Percentiles rank a stretch among this genome's conserved stretches.
Conservation (phyloP, 2,113 vertebrate species). For the Hippocampus mohnikei region DNA sequence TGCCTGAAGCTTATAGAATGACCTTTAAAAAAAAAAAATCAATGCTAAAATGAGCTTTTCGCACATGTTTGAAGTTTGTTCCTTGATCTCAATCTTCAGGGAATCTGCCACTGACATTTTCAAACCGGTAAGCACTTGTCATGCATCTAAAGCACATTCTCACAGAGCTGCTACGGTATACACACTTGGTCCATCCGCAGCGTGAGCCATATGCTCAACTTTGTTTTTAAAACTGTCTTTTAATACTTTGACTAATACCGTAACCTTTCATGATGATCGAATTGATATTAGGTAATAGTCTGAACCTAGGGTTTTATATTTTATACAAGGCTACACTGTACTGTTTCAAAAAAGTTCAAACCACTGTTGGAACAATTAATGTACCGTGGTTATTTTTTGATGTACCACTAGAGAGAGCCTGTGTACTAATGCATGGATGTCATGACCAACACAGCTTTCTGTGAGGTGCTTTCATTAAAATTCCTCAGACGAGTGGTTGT, state of each 20-base stretch:
- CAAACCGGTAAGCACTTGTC: slow-evolving; percentile 18
- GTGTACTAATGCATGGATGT: background rate
- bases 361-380: too few relatives aligned
- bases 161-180: background rate
- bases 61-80: slow-evolving; percentile 53
- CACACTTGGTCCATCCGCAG: background rate
- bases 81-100: slow-evolving; percentile 45
- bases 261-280: too few relatives aligned
- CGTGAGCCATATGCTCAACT: background rate
- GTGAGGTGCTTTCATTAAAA: slow-evolving; percentile 33
- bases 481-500: background rate
- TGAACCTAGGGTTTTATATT: too few relatives aligned
- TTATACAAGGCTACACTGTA: too few relatives aligned
- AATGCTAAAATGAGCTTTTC: slow-evolving; percentile 33
- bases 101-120: slow-evolving; percentile 65
- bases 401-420: background rate
- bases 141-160: slow-evolving; percentile 3
- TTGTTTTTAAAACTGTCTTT: background rate
- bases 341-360: too few relatives aligned
- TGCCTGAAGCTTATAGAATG: slow-evolving; percentile 52
- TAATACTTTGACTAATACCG: too few relatives aligned
- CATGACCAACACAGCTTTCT: slow-evolving; percentile 13
- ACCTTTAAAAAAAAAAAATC: slow-evolving; percentile 50
- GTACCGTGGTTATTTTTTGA: too few relatives aligned
- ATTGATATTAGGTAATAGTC: too few relatives aligned